A percentile compares a stretch with the other conserved stretches of the same genome.
phyloP scores from a whole-genome alignment of 35 echinoderm and acorn worm genomes.

The Stichopus chloronotus region DNA sequence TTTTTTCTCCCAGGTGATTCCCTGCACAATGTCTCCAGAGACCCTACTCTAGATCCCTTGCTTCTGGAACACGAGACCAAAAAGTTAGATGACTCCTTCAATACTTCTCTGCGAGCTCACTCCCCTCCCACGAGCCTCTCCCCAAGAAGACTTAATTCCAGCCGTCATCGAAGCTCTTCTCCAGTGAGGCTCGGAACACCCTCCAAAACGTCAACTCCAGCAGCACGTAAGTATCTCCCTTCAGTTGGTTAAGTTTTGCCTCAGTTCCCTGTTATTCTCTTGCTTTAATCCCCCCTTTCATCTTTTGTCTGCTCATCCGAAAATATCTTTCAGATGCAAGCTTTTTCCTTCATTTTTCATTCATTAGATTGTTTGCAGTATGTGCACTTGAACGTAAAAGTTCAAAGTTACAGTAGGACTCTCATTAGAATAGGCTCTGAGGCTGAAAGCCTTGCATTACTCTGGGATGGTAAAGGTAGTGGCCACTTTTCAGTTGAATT shows the following conservation, averaged over 20 bases:
- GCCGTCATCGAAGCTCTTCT: slow-evolving; percentile 81
- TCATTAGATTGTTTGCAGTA: no score
- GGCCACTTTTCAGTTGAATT: no score
- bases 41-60: slow-evolving; percentile 89
- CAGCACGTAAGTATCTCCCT: slow-evolving; percentile 54
- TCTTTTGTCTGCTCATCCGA: neutral
- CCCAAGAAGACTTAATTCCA: slow-evolving; percentile 56
- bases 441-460: no score
- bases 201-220: slow-evolving; percentile 85
- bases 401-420: no score
- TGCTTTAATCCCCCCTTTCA: neutral
- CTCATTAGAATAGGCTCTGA: no score
- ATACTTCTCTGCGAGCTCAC: slow-evolving; percentile 43
- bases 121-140: slow-evolving; percentile 81
- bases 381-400: no score
- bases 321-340: no score
- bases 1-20: slow-evolving; percentile 74
- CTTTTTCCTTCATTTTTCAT: no score
- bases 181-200: slow-evolving; percentile 72
- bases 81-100: slow-evolving; percentile 96
- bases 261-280: neutral
- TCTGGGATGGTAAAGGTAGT: no score
- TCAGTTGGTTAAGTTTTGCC: neutral
- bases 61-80: slow-evolving; percentile 92
- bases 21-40: slow-evolving; percentile 86